A percentile compares a stretch with the other conserved stretches of the same genome.
These are phyloP conservation scores for Takifugu ocellatus DNA, from an alignment of 2,797 vertebrate genomes.

Conservation along the genomic window DNA sequence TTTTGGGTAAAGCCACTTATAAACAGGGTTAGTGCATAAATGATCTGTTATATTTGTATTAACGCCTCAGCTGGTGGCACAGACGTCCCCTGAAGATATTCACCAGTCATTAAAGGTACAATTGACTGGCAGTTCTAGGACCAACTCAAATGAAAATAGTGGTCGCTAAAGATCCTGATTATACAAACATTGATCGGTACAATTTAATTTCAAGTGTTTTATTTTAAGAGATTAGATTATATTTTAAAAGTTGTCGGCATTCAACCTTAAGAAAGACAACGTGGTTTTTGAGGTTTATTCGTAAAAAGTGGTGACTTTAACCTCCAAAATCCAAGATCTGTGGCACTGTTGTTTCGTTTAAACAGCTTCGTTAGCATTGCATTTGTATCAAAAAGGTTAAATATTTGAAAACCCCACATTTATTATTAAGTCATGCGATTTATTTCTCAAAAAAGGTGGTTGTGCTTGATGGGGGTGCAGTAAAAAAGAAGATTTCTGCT, in stretches of 20 bases:
- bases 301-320: not conserved
- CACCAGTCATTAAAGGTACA: constrained; percentile 71
- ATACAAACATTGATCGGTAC: too few relatives aligned
- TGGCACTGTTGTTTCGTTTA: not conserved
- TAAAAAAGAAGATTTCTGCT: not conserved
- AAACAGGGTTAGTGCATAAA: constrained; percentile 80
- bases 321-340: not conserved
- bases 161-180: not conserved
- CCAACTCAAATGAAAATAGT: constrained; percentile 21
- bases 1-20: constrained; percentile 76
- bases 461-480: not conserved
- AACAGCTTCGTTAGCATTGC: too few relatives aligned
- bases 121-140: constrained; percentile 41
- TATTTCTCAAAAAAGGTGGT: too few relatives aligned
- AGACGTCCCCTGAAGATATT: constrained; percentile 71
- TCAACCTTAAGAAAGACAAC: too few relatives aligned
- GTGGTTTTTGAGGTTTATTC: too few relatives aligned
- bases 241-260: too few relatives aligned
- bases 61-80: constrained; percentile 83
- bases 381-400: too few relatives aligned
- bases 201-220: too few relatives aligned
- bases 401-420: too few relatives aligned
- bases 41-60: constrained; percentile 84
- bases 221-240: too few relatives aligned
- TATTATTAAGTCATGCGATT: too few relatives aligned